These are phyloP conservation scores for Mobula birostris DNA, from an alignment of 2,113 vertebrate species.

Conservation along the genomic window DNA sequence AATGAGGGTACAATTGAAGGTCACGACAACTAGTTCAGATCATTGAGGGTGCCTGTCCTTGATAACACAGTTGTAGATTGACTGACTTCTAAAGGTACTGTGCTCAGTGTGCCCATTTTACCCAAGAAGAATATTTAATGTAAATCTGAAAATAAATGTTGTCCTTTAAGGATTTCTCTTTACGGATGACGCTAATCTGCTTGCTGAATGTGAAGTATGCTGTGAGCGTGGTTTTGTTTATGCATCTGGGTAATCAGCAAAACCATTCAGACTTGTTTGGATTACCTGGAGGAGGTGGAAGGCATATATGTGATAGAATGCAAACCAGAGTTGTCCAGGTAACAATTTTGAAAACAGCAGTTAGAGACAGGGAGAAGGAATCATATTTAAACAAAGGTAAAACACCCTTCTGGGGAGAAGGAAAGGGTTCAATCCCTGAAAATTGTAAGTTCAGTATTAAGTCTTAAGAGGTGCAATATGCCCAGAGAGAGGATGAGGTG, in stretches of 20 bases:
- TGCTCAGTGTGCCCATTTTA: background rate
- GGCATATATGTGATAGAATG: no score
- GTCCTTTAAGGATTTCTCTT: background rate
- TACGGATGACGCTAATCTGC: background rate
- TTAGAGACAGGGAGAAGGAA: no score
- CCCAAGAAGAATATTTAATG: background rate
- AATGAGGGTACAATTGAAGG: background rate
- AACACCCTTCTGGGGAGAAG: no score
- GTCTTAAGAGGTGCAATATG: no score
- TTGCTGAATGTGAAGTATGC: background rate
- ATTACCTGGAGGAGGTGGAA: background rate
- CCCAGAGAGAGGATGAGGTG: no score
- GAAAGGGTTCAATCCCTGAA: no score
- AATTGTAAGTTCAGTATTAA: no score
- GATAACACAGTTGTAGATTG: background rate
- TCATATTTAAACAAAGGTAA: no score
- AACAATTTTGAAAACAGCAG: no score
- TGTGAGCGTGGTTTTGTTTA: background rate
- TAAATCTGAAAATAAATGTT: background rate
- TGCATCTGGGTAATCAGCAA: background rate
- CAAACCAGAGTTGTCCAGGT: no score
- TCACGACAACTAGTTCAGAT: background rate
- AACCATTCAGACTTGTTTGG: background rate
- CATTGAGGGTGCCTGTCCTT: background rate
- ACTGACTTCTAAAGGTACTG: background rate